Conservation (phyloP, 1,140 invertebrate genomes). For the Drosophila quadrilineata region DNA sequence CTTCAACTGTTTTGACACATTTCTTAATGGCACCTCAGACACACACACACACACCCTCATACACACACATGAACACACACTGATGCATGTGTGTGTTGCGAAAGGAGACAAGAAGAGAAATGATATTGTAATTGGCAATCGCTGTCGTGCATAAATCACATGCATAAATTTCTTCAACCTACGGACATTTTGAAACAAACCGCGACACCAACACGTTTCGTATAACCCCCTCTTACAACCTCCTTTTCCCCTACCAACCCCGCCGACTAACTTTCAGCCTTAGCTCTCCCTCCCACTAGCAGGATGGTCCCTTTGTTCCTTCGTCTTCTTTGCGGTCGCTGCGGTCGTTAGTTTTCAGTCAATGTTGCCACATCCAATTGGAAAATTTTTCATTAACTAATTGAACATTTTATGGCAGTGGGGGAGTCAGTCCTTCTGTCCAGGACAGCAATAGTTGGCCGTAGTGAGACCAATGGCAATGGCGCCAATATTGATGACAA, state of each 20-base stretch:
- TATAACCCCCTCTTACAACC: background rate
- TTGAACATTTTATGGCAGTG: conserved; percentile 73
- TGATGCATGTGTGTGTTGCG: background rate
- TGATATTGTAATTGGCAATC: conserved; percentile 78
- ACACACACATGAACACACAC: conserved; percentile 5
- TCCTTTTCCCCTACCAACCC: background rate
- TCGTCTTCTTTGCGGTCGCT: background rate
- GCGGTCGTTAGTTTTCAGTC: conserved; percentile 62
- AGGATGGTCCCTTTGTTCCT: too few relatives aligned
- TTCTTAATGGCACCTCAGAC: conserved; percentile 70
- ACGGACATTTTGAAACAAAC: conserved; percentile 61
- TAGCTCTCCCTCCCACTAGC: background rate
- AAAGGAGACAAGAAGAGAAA: conserved; percentile 67
- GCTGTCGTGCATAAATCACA: conserved; percentile 77
- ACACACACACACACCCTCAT: conserved; percentile 46
- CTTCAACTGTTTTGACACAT: conserved; percentile 74
- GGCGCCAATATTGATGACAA: conserved; percentile 70
- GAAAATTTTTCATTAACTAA: conserved; percentile 79
- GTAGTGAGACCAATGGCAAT: conserved; percentile 25
- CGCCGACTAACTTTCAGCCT: background rate
- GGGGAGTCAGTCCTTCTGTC: conserved; percentile 19
- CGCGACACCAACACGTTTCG: conserved; percentile 38
- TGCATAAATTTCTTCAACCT: conserved; percentile 71
- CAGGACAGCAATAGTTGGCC: conserved; percentile 15
- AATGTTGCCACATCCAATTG: conserved; percentile 73